These are phyloP conservation scores for Pristionchus pacificus DNA, from an alignment of 1,140 invertebrate species.

Conservation along the genomic window DNA sequence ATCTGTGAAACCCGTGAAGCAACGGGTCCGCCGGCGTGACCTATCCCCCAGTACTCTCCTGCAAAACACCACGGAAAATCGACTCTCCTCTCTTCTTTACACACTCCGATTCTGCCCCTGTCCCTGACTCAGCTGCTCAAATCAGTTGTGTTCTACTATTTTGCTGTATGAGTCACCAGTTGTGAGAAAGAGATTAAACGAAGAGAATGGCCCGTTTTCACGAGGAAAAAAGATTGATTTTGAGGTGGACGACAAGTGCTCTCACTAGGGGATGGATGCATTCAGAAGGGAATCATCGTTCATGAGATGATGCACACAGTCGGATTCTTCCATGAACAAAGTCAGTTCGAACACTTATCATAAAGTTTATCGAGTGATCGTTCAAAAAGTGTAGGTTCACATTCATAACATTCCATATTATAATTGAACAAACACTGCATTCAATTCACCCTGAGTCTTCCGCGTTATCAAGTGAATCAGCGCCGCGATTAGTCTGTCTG, in stretches of 20 bases:
- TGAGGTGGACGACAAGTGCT: constrained; percentile 56
- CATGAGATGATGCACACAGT: constrained; percentile 68
- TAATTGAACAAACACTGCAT: constrained; percentile 10
- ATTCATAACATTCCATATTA: constrained; percentile 21
- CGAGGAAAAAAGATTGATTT: constrained; percentile 17
- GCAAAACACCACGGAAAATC: background rate
- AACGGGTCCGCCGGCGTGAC: too few species aligned
- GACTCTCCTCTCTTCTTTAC: too few species aligned
- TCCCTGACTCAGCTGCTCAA: too few species aligned
- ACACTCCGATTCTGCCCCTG: too few species aligned
- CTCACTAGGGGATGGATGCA: constrained; percentile 43
- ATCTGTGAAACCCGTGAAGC: too few species aligned
- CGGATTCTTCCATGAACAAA: constrained; percentile 64
- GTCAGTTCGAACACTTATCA: constrained; percentile 20
- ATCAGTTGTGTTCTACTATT: too few species aligned
- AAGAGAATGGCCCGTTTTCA: too few species aligned
- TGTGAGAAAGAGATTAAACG: too few species aligned
- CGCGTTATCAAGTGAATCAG: constrained; percentile 41
- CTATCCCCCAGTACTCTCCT: constrained; percentile 5
- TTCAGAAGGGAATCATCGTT: constrained; percentile 62
- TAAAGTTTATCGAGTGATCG: too few species aligned
- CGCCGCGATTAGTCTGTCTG: too few species aligned
- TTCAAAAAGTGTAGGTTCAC: too few species aligned
- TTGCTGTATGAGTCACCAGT: too few species aligned
- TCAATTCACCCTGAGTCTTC: constrained; percentile 2